Evolutionary conservation across 2,113 vertebrate genomes (phyloP).

Genomic region (Probosciger aterrimus): DNA sequence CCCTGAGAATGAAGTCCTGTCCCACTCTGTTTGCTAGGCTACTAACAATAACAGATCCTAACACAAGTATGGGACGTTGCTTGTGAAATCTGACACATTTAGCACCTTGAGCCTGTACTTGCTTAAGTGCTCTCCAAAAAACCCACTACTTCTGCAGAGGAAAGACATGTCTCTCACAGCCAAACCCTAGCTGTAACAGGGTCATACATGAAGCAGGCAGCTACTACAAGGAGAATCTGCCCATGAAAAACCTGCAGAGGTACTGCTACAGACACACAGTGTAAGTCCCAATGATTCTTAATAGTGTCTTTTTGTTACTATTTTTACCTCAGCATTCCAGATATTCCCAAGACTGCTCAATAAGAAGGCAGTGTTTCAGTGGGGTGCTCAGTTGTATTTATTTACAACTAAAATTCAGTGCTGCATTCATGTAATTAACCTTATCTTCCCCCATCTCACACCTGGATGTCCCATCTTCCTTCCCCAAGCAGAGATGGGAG

Average conservation of each 20-base stretch:
- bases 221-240: background rate
- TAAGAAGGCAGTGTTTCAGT: background rate
- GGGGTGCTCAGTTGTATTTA: background rate
- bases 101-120: background rate
- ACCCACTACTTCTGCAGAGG: background rate
- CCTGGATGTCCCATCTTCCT: background rate
- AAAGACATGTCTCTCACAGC: background rate
- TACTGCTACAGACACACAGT: background rate
- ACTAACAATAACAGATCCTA: background rate
- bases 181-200: background rate
- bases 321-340: background rate
- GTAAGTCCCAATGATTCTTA: background rate
- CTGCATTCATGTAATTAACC: background rate
- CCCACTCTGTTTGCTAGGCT: background rate
- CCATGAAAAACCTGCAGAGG: background rate
- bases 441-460: background rate
- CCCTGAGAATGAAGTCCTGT: background rate
- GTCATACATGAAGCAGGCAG: background rate
- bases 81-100: background rate
- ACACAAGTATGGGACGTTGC: fast-evolving
- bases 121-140: background rate
- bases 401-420: background rate
- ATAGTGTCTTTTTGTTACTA: background rate
- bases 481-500: background rate
- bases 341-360: background rate